Conservation (phyloP, 2,113 vertebrate genomes). For the Cathartes aura region DNA sequence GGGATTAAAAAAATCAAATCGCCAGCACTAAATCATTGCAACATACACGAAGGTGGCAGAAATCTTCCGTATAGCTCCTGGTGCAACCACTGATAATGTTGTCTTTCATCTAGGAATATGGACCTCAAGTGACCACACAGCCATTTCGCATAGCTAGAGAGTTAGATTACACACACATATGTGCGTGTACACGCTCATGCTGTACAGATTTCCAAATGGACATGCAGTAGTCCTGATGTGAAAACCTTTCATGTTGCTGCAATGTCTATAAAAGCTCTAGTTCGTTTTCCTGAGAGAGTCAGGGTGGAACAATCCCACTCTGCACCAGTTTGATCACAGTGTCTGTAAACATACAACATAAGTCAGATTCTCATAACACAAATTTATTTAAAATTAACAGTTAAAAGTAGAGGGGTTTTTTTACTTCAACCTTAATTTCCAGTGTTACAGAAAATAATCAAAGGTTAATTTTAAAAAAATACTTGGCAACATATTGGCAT, state of each 20-base stretch:
- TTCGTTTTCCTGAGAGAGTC: neutral
- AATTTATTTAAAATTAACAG: neutral
- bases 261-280: neutral
- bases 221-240: neutral
- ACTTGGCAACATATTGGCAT: neutral
- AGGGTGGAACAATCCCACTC: neutral
- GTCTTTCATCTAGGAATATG: neutral
- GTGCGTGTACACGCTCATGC: neutral
- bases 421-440: neutral
- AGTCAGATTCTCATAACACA: neutral
- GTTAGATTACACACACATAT: no score
- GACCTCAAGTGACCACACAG: neutral
- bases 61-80: neutral
- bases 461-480: neutral
- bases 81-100: neutral
- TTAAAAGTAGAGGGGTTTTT: neutral
- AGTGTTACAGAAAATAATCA: neutral
- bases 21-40: neutral
- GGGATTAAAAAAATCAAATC: neutral
- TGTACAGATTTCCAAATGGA: neutral
- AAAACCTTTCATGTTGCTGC: neutral
- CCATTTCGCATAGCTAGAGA: neutral
- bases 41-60: neutral
- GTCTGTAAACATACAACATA: neutral
- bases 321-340: neutral